A percentile compares a stretch with the other conserved stretches of the same genome.
Conservation (phyloP, 1,140 invertebrate genomes). For the Trichoplusia ni region DNA sequence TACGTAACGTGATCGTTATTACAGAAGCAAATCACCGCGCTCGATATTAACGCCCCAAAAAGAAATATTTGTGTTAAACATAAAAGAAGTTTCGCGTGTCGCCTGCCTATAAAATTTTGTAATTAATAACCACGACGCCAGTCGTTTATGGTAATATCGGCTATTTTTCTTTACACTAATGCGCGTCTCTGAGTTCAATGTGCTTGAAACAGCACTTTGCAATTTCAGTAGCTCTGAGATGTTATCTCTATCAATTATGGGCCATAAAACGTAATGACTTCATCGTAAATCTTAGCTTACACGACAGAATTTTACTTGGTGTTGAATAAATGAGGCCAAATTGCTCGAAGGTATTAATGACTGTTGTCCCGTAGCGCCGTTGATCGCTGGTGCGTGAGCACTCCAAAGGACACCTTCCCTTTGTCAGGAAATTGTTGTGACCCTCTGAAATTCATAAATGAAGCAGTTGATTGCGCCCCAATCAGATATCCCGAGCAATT, state of each 20-base stretch:
- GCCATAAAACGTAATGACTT: constrained; percentile 79
- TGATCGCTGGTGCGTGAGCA: constrained; percentile 23
- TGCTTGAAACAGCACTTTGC: constrained; percentile 69
- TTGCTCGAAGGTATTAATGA: constrained; percentile 67
- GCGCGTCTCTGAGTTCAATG: constrained; percentile 67
- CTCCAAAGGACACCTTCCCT: constrained; percentile 11
- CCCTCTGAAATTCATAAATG: constrained; percentile 29
- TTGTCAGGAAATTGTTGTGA: constrained; percentile 31
- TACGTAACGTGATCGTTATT: constrained; percentile 32
- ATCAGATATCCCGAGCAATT: constrained; percentile 24
- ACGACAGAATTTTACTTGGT: constrained; percentile 75
- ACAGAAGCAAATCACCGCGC: constrained; percentile 29
- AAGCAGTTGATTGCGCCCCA: constrained; percentile 11
- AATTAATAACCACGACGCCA: constrained; percentile 73
- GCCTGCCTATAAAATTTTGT: constrained; percentile 63
- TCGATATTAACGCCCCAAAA: constrained; percentile 37
- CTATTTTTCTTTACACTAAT: constrained; percentile 69
- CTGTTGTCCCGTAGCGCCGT: constrained; percentile 39
- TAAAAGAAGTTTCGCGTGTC: constrained; percentile 57
- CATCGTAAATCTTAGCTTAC: constrained; percentile 78
- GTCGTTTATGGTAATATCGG: constrained; percentile 66
- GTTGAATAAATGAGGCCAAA: constrained; percentile 75
- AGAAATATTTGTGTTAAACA: constrained; percentile 54
- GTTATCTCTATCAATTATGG: constrained; percentile 79
- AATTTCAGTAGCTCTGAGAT: constrained; percentile 71